Evolutionary conservation across 2,113 vertebrate genomes (phyloP).

Genomic region (Solea solea): DNA sequence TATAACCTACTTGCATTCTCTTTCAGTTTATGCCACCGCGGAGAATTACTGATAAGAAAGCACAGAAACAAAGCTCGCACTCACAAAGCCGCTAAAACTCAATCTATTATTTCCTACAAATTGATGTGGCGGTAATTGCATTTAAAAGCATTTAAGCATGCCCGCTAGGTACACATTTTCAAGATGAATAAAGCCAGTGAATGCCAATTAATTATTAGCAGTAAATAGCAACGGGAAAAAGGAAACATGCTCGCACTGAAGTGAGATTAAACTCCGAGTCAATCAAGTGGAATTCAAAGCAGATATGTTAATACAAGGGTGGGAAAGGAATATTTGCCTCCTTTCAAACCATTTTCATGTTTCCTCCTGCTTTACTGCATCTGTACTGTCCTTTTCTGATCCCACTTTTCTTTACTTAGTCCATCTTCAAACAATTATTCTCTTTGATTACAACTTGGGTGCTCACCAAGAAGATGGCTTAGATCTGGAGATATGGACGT

Average conservation of each 20-base stretch:
- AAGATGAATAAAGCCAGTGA: slow-evolving; percentile 42
- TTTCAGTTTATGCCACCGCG: neutral
- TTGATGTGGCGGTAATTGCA: slow-evolving; percentile 27
- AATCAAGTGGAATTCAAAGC: slow-evolving; percentile 39
- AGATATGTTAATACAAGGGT: neutral
- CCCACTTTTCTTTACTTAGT: neutral
- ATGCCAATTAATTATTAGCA: slow-evolving; percentile 50
- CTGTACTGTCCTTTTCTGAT: neutral
- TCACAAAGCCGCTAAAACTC: slow-evolving; percentile 27
- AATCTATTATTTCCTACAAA: slow-evolving; percentile 18
- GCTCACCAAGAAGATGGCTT: neutral
- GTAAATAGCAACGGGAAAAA: slow-evolving; percentile 8
- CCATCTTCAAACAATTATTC: neutral
- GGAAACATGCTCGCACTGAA: slow-evolving; percentile 25
- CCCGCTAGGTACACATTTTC: slow-evolving; percentile 33
- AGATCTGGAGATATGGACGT: neutral
- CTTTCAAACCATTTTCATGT: neutral
- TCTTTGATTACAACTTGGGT: neutral
- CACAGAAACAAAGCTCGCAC: slow-evolving; percentile 26
- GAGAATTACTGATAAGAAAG: slow-evolving; percentile 34
- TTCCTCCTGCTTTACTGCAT: neutral
- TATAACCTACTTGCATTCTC: slow-evolving; percentile 3
- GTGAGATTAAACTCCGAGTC: slow-evolving; percentile 46
- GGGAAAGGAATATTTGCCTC: too few species aligned
- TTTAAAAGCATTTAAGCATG: slow-evolving; percentile 36